phyloP scores from a whole-genome alignment of 30 jellyfish, hydroid and myxozoan species.

The Clytia hemisphaerica region DNA sequence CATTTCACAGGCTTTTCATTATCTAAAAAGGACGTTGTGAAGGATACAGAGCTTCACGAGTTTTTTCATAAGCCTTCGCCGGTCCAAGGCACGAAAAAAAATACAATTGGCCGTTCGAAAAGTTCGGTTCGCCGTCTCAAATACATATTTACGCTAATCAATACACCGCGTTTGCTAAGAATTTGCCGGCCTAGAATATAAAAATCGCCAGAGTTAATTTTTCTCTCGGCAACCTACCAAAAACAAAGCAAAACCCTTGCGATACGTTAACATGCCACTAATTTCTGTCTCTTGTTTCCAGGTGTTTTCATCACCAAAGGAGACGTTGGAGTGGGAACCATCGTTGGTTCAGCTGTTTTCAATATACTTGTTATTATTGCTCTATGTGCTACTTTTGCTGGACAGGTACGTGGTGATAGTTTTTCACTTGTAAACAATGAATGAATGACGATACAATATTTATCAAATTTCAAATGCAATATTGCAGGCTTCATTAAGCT shows the following conservation, averaged over 20 bases:
- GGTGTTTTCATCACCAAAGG: conserved; percentile 77
- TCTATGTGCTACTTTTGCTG: conserved; percentile 58
- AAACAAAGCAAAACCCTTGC: no score
- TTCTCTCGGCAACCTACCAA: no score
- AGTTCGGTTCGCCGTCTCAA: no score
- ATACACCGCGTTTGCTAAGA: no score
- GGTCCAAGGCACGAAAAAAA: no score
- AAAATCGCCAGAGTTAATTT: no score
- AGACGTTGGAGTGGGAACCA: conserved; percentile 86
- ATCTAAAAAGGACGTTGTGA: neutral
- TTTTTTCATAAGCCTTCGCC: no score
- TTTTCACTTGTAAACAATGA: neutral
- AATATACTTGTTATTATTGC: conserved; percentile 61
- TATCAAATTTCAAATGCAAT: neutral
- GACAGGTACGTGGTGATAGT: conserved; percentile 51
- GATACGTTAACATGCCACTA: no score
- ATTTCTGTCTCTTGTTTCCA: neutral
- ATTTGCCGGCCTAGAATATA: no score
- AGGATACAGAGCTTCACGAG: no score
- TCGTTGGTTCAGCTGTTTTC: conserved; percentile 90
- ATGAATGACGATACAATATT: neutral
- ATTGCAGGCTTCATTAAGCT: neutral
- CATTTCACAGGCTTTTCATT: neutral
- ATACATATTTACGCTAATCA: no score
- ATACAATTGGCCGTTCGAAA: no score